These are phyloP conservation scores for Cliona cf. orientalis DNA, from an alignment of 37 sponge, comb jelly and placozoan species.

Conservation along the genomic window DNA sequence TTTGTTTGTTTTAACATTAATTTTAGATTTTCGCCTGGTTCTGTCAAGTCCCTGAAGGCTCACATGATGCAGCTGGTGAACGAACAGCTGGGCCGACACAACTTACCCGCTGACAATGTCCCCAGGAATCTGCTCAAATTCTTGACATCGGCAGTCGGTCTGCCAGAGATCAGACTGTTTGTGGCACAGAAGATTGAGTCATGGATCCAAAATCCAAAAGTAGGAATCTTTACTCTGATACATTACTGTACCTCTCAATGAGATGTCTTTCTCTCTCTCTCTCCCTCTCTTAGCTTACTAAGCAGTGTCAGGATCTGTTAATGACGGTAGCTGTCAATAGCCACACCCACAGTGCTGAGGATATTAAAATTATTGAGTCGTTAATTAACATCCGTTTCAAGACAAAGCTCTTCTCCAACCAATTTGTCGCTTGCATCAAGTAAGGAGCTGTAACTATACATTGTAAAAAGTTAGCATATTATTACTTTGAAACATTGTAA, in stretches of 20 bases:
- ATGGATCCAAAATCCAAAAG: conserved; percentile 92
- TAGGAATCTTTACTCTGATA: no score
- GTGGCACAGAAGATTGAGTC: conserved; percentile 77
- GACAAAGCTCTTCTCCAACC: conserved; percentile 86
- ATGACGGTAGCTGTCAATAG: conserved; percentile 62
- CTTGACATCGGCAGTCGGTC: conserved; percentile 56
- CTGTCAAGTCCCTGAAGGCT: conserved; percentile 37
- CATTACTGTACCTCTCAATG: no score
- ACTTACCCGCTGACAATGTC: conserved; percentile 45
- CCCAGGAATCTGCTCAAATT: conserved; percentile 67
- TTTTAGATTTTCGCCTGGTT: conserved; percentile 37
- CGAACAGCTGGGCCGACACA: conserved; percentile 61
- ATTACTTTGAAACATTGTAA: neutral
- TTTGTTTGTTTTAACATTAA: no score
- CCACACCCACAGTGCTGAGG: conserved; percentile 66
- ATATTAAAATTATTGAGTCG: conserved; percentile 74
- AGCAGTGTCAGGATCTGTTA: conserved; percentile 70
- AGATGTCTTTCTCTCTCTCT: neutral
- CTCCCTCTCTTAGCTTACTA: conserved; percentile 43
- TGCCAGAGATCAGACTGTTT: conserved; percentile 62
- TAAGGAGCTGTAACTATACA: conserved; percentile 6
- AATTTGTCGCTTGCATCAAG: conserved; percentile 89
- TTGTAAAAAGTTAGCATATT: neutral
- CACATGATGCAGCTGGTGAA: conserved; percentile 57
- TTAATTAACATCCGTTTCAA: conserved; percentile 82